These are phyloP conservation scores for Sclerodermus sp. DNA, from an alignment of 2,888 invertebrate species.

Conservation along the genomic window DNA sequence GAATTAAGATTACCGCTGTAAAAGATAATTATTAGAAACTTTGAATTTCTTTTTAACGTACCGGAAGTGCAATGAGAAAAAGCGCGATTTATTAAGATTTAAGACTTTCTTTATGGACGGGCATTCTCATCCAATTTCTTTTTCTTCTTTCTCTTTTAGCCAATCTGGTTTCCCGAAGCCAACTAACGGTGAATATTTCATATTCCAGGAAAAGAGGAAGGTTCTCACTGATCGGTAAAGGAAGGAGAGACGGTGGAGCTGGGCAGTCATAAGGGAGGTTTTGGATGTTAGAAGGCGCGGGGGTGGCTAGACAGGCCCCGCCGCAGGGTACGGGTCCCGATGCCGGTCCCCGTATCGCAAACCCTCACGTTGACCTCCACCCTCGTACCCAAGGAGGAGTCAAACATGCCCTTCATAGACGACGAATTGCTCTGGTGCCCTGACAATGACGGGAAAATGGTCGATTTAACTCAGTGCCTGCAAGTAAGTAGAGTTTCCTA, in stretches of 20 bases:
- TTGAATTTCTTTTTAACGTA: no score
- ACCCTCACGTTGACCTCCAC: constrained; percentile 55
- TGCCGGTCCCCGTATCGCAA: constrained; percentile 58
- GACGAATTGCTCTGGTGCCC: constrained; percentile 93
- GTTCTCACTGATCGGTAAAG: background rate
- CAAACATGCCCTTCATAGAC: constrained; percentile 92
- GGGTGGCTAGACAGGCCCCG: constrained; percentile 57
- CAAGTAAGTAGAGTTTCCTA: constrained; percentile 65
- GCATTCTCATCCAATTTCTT: no score
- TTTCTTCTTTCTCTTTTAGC: no score
- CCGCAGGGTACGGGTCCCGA: constrained; percentile 56
- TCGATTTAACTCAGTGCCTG: constrained; percentile 85
- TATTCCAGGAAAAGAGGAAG: constrained; percentile 10
- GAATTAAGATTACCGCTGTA: no score
- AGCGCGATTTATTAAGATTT: no score
- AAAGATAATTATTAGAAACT: no score
- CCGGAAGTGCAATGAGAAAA: no score
- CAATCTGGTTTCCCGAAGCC: no score
- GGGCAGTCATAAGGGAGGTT: constrained; percentile 39
- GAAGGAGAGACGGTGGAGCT: constrained; percentile 8
- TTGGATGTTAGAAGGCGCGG: constrained; percentile 57
- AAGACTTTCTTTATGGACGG: no score
- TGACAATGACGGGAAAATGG: constrained; percentile 93
- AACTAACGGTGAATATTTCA: no score
- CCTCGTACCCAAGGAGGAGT: constrained; percentile 57